Conservation (phyloP, 2,113 vertebrate genomes). For the Zeus faber region DNA sequence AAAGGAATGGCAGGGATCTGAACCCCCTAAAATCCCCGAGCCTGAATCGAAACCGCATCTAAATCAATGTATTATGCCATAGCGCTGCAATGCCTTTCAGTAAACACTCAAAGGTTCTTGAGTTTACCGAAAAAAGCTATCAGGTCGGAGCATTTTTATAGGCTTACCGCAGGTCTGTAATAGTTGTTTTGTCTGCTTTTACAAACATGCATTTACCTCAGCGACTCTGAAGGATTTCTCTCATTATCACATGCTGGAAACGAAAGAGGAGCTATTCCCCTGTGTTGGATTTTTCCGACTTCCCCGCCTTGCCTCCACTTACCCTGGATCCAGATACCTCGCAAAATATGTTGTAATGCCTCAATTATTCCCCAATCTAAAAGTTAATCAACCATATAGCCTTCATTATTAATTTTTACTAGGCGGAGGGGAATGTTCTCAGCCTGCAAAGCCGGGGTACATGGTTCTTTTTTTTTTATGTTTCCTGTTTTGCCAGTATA, state of each 20-base stretch:
- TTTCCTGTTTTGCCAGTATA: constrained; percentile 51
- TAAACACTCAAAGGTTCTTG: constrained; percentile 29
- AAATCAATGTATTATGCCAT: constrained; percentile 27
- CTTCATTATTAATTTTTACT: constrained; percentile 56
- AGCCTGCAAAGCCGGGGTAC: constrained; percentile 39
- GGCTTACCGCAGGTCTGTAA: constrained; percentile 42
- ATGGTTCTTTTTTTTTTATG: constrained; percentile 28
- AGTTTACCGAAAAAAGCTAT: constrained; percentile 31
- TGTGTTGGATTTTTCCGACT: constrained; percentile 20
- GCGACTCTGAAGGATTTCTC: constrained; percentile 31
- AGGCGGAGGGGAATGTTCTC: constrained; percentile 51
- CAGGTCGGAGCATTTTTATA: constrained; percentile 32
- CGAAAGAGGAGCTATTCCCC: constrained; percentile 28
- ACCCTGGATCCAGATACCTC: constrained; percentile 31
- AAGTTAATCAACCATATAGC: constrained; percentile 61
- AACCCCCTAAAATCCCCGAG: no score
- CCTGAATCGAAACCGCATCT: constrained; percentile 21
- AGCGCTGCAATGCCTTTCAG: constrained; percentile 16
- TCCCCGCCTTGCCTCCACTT: constrained; percentile 20
- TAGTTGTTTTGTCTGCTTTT: constrained; percentile 10
- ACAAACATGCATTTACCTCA: constrained; percentile 33
- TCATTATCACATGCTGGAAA: constrained; percentile 48
- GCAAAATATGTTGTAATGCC: constrained; percentile 59
- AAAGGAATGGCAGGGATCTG: no score
- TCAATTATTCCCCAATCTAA: constrained; percentile 63